phyloP scores from a whole-genome alignment of 1,140 invertebrate genomes.

The Melitaea cinxia region DNA sequence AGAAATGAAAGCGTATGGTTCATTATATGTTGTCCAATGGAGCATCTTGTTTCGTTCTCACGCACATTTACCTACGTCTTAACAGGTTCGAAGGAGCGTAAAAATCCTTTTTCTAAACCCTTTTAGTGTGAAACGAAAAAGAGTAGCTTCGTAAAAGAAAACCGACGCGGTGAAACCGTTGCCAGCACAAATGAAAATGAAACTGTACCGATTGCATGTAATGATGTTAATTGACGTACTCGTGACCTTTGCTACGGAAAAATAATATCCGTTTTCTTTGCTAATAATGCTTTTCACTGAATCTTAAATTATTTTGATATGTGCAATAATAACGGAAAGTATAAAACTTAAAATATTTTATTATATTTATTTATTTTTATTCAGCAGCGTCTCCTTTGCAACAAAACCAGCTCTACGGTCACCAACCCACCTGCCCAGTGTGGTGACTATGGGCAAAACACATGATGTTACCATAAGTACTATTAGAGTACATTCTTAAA shows the following conservation, averaged over 20 bases:
- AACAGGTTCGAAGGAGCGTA: constrained; percentile 55
- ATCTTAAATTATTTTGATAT: too few species aligned
- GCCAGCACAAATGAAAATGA: constrained; percentile 12
- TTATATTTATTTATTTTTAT: too few species aligned
- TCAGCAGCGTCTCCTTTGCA: too few species aligned
- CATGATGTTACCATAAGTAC: too few species aligned
- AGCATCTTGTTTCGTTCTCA: constrained; percentile 65
- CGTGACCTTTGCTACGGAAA: not conserved
- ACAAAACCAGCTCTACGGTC: too few species aligned
- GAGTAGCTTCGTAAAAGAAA: constrained; percentile 39
- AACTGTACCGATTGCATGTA: not conserved
- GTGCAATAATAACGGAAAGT: too few species aligned
- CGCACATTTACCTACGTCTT: constrained; percentile 52
- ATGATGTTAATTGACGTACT: not conserved
- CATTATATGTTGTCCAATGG: constrained; percentile 48
- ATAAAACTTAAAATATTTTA: too few species aligned
- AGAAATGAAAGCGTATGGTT: constrained; percentile 51
- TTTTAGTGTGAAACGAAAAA: constrained; percentile 46
- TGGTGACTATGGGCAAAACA: too few species aligned
- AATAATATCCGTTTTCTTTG: too few species aligned
- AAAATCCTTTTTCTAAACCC: constrained; percentile 59
- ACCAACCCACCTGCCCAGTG: too few species aligned
- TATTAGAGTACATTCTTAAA: too few species aligned
- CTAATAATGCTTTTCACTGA: too few species aligned
- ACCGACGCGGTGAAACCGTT: constrained; percentile 15